Evolutionary conservation across 2,797 vertebrate species (phyloP).

Genomic region (Pygocentrus nattereri): DNA sequence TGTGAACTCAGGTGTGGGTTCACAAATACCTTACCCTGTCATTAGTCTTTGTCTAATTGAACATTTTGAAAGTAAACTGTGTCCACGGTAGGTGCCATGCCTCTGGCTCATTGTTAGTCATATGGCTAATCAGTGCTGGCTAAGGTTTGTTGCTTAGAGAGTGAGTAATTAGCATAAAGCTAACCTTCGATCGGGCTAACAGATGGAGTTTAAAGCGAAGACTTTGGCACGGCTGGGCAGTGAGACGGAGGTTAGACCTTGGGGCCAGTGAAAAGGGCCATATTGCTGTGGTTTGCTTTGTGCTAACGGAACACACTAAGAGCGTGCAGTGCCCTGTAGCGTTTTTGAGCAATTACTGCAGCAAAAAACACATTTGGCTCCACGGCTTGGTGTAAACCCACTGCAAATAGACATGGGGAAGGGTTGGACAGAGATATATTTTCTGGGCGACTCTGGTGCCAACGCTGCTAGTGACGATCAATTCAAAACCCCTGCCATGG

Average conservation of each 20-base stretch:
- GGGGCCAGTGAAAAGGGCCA: conserved; percentile 57
- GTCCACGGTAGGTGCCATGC: not conserved
- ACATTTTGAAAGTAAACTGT: not conserved
- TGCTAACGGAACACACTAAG: not conserved
- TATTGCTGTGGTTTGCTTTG: conserved; percentile 18
- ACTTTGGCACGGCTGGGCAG: not conserved
- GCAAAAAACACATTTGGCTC: conserved; percentile 25
- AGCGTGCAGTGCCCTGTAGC: conserved; percentile 13
- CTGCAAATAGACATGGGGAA: conserved; percentile 9
- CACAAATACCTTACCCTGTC: not conserved
- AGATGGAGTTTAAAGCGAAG: conserved; percentile 66
- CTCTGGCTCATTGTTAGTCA: conserved; percentile 11
- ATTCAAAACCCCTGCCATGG: conserved; percentile 23
- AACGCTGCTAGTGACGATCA: conserved; percentile 36
- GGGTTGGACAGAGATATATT: conserved; percentile 34
- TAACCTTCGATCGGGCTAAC: conserved; percentile 45
- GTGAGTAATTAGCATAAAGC: conserved; percentile 35
- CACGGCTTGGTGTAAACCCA: not conserved
- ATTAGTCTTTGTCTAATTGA: not conserved
- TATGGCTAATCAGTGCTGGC: conserved; percentile 22
- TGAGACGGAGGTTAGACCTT: not conserved
- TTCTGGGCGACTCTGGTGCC: conserved; percentile 22
- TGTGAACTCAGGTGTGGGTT: not conserved
- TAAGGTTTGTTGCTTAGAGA: conserved; percentile 10
- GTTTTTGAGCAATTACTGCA: conserved; percentile 44